Base-by-base conservation (phyloP, 2,888 invertebrate species). In the Aleiodes leptofemur region DNA sequence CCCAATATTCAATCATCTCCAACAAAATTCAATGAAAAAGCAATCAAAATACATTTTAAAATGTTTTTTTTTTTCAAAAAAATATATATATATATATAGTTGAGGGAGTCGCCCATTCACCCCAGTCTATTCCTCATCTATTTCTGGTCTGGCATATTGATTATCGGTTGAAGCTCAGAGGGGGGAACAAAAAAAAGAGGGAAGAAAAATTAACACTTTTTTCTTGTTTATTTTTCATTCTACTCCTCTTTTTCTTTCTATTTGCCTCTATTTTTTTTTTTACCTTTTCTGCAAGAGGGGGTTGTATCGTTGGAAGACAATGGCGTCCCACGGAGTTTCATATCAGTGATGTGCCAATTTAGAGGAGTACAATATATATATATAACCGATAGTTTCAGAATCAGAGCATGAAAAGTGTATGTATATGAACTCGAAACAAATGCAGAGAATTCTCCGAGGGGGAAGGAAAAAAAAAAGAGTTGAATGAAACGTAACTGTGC, bases 331-430 rank as follows among this genome's bases (percentile, higher is more conserved):
- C 78, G 83, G 83, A 85, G 80, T 86, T 85, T 86, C 84, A 75
- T 85, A 87, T 87, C 86, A 83, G 83, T 79, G 84, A 85, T 87
- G 86, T 84, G 78, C 86, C 85, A 85, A 85, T 86, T 87, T 85
- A 23, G 76, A 78, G 76, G 73, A 69, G 80, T 80, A 85, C 80
- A 84, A 85, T 84, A 80, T 23, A 23, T 23, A 23, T 23, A 23
- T 23, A 23, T 23, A 23, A 76, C 71, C 76, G 76, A 77, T 78
- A 81, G 69, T 84, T 82, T 83, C 78, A 81, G 82, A 82, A 82
- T 82, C 82, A 51, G 51, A 68, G 14, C 51, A 51, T 31, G 68
- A 11, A 51, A 14, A 51, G 31, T 51, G n/a, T 14, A n/a, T 8
- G n/a, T 14, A n/a, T 14, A 8, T n/a, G 1, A 6, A n/a, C 5